phyloP scores from a whole-genome alignment of 2,113 vertebrate genomes.

The Sinosuthora webbiana region DNA sequence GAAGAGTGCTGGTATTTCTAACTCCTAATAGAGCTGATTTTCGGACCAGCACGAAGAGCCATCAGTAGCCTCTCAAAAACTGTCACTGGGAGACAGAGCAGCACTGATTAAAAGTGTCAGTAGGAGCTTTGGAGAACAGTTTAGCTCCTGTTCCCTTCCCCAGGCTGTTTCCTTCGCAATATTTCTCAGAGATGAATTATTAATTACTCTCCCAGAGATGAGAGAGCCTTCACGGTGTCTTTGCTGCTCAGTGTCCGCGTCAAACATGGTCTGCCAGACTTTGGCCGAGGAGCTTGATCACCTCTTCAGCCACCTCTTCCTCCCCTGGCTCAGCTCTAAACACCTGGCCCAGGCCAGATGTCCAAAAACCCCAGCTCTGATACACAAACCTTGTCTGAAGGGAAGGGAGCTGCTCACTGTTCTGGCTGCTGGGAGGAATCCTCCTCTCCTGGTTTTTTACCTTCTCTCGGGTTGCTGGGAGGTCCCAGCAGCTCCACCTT shows the following conservation, averaged over 20 bases:
- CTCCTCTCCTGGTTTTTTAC: neutral
- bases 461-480: neutral
- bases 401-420: neutral
- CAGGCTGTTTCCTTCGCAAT: neutral
- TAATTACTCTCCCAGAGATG: neutral
- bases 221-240: neutral
- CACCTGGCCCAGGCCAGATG: neutral
- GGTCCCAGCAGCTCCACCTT: neutral
- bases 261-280: neutral
- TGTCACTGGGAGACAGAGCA: conserved; percentile 24
- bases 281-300: neutral
- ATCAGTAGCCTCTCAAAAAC: neutral
- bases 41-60: neutral
- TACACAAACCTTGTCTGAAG: neutral
- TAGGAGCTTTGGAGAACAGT: neutral
- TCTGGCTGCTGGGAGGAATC: neutral
- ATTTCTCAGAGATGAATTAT: neutral
- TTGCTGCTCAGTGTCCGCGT: neutral
- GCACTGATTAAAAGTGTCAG: neutral
- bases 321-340: neutral
- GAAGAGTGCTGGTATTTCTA: conserved; percentile 4
- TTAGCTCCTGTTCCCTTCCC: neutral
- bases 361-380: neutral
- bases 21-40: neutral
- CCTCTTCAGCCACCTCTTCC: neutral